Percentiles rank a stretch among this genome's conserved stretches.
phyloP scores from a whole-genome alignment of 2,888 invertebrate genomes.

The Ormyrus rosae region DNA sequence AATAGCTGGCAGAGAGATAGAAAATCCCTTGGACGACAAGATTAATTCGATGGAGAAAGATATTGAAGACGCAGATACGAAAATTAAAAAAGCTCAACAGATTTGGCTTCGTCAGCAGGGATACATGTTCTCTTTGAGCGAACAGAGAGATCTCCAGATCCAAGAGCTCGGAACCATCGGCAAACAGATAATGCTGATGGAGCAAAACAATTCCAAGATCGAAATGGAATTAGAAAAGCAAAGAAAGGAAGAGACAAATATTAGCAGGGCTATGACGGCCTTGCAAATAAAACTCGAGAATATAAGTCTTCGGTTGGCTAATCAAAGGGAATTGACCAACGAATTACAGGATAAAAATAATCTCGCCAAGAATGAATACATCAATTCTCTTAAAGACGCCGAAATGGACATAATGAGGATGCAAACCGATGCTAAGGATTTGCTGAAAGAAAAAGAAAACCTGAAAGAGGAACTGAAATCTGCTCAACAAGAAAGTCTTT shows the following conservation, averaged over 20 bases:
- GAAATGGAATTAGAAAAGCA: slow-evolving; percentile 81
- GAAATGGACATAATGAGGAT: slow-evolving; percentile 83
- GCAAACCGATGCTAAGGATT: slow-evolving; percentile 82
- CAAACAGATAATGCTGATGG: slow-evolving; percentile 83
- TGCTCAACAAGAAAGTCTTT: slow-evolving; percentile 82
- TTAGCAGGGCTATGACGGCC: slow-evolving; percentile 80
- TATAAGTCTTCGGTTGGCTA: slow-evolving; percentile 72
- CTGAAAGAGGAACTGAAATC: slow-evolving; percentile 81
- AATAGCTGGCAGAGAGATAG: slow-evolving; percentile 68
- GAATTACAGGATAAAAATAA: slow-evolving; percentile 79
- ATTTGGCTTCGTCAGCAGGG: slow-evolving; percentile 88
- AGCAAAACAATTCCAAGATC: slow-evolving; percentile 85
- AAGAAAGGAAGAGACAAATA: slow-evolving; percentile 78
- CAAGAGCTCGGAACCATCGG: slow-evolving; percentile 83
- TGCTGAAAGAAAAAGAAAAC: slow-evolving; percentile 82
- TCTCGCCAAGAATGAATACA: slow-evolving; percentile 77
- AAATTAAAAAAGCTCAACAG: slow-evolving; percentile 82
- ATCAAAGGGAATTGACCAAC: slow-evolving; percentile 78
- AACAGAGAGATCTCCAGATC: slow-evolving; percentile 83
- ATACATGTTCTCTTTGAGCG: slow-evolving; percentile 82
- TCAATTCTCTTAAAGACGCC: slow-evolving; percentile 79
- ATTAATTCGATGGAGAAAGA: slow-evolving; percentile 82
- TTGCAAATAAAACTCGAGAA: slow-evolving; percentile 80
- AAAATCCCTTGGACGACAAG: slow-evolving; percentile 80
- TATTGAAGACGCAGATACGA: slow-evolving; percentile 80